Percentiles rank a stretch among this genome's conserved stretches.
Evolutionary conservation across 2,888 invertebrate species (phyloP).

Genomic region (Idaea biselata): DNA sequence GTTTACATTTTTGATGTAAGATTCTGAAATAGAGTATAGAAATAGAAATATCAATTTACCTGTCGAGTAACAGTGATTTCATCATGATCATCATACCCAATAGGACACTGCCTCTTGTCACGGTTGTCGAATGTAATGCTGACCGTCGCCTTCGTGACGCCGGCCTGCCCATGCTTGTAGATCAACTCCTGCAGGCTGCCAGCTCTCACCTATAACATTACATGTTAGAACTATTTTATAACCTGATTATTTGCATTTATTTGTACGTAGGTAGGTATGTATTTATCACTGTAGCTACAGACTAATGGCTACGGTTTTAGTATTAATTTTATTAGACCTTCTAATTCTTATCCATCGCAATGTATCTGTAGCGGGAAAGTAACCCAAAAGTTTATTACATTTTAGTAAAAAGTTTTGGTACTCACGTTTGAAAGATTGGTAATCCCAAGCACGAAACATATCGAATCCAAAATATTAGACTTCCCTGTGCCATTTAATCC

Average conservation of each 20-base stretch:
- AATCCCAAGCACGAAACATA: conserved; percentile 98
- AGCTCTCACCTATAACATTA: conserved; percentile 89
- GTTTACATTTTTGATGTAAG: too few species aligned
- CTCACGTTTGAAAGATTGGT: conserved; percentile 93
- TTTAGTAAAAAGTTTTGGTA: conserved; percentile 21
- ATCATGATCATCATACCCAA: conserved; percentile 93
- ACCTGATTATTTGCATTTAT: not conserved
- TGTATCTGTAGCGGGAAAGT: not conserved
- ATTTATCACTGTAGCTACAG: too few species aligned
- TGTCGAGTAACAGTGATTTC: conserved; percentile 97
- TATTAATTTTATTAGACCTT: too few species aligned
- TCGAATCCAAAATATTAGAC: conserved; percentile 97
- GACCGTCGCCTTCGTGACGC: conserved; percentile 96
- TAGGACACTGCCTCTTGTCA: conserved; percentile 89
- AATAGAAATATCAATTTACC: conserved; percentile 69
- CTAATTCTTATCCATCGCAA: too few species aligned
- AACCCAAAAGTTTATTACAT: not conserved
- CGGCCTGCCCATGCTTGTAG: conserved; percentile 98
- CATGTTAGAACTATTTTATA: not conserved
- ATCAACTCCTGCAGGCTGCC: conserved; percentile 95
- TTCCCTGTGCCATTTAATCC: conserved; percentile 99
- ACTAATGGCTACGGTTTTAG: too few species aligned
- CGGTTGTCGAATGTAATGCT: conserved; percentile 97
- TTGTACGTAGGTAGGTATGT: not conserved
- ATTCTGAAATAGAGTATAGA: too few species aligned